A percentile compares a stretch with the other conserved stretches of the same genome.
Evolutionary conservation across 2,888 invertebrate species (phyloP).

Genomic region (Eutolmus rufibarbis): DNA sequence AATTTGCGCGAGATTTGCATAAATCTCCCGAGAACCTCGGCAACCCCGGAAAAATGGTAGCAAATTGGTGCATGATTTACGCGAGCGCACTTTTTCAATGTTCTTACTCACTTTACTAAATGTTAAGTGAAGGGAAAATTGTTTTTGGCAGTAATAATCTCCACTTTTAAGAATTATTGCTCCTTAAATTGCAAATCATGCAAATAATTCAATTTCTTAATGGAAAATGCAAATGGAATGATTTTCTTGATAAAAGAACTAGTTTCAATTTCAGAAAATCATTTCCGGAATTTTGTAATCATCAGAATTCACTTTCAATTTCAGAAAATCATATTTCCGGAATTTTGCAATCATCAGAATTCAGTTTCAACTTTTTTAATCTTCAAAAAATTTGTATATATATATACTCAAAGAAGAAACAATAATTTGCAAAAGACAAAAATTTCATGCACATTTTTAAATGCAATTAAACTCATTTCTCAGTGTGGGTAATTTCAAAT

Average conservation of each 20-base stretch:
- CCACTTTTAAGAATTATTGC: neutral
- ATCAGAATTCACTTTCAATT: neutral
- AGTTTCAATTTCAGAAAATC: neutral
- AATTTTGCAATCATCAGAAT: too few relatives aligned
- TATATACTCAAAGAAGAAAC: too few relatives aligned
- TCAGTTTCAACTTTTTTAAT: too few relatives aligned
- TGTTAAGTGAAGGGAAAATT: neutral
- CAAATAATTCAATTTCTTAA: neutral
- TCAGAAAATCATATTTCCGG: too few relatives aligned
- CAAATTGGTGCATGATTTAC: neutral
- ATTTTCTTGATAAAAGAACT: neutral
- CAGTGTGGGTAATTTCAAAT: too few relatives aligned
- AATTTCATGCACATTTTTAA: too few relatives aligned
- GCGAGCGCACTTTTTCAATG: neutral
- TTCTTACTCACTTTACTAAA: neutral
- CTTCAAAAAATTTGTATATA: too few relatives aligned
- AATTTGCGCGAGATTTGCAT: slow-evolving; percentile 7
- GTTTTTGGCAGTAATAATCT: neutral
- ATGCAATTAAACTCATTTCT: too few relatives aligned
- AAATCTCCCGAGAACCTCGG: neutral
- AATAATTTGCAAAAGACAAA: too few relatives aligned
- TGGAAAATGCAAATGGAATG: neutral
- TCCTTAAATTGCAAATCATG: neutral
- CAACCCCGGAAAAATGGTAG: neutral
- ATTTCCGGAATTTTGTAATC: neutral